Percentiles rank a stretch among this genome's conserved stretches.
These are phyloP conservation scores for Spinus olivaceus DNA, from an alignment of 2,797 vertebrate species.

Conservation along the genomic window DNA sequence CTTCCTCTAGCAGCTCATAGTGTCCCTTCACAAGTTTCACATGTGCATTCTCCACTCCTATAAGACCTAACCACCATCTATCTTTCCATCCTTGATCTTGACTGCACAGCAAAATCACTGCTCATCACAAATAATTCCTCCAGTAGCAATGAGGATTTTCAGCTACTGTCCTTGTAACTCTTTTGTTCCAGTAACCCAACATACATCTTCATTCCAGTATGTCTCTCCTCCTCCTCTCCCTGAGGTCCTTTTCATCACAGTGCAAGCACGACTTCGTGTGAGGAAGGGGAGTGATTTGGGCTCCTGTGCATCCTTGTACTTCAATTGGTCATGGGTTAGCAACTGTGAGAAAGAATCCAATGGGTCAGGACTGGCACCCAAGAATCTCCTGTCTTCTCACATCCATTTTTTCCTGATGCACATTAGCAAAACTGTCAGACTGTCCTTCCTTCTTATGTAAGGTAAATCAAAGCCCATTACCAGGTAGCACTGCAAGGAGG, in stretches of 20 bases:
- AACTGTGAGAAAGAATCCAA: neutral
- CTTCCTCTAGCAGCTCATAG: neutral
- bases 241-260: neutral
- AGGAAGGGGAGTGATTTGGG: neutral
- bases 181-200: neutral
- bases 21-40: neutral
- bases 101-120: neutral
- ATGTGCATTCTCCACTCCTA: neutral
- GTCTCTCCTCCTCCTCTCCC: neutral
- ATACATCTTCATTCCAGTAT: neutral
- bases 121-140: neutral
- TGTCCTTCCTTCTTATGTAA: neutral
- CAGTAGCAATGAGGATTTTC: neutral
- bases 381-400: neutral
- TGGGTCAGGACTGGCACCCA: neutral
- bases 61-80: neutral
- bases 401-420: neutral
- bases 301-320: neutral
- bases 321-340: neutral
- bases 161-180: neutral
- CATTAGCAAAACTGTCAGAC: neutral
- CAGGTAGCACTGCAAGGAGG: neutral
- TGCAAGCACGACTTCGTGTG: neutral
- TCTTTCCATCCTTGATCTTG: neutral
- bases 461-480: neutral